Percentiles rank a stretch among this genome's conserved stretches.
phyloP scores from a whole-genome alignment of 2,113 vertebrate genomes.

The Chlorodrepanis virens region DNA sequence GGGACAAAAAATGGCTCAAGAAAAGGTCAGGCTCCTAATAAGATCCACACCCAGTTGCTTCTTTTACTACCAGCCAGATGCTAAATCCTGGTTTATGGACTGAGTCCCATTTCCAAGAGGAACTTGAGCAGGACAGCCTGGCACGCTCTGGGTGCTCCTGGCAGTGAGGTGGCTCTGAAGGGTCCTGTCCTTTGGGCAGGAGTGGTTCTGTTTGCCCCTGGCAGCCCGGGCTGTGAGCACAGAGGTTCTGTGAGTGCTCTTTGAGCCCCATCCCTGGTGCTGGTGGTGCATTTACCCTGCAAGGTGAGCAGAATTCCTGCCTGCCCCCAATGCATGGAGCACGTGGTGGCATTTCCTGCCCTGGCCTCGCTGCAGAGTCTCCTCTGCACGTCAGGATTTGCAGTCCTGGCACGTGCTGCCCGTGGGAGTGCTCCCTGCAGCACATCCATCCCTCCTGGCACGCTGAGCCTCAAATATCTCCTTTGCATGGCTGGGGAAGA shows the following conservation, averaged over 20 bases:
- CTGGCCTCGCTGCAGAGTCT: not conserved
- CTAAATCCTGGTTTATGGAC: not conserved
- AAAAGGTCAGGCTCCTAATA: not conserved
- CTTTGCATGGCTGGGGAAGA: slow-evolving; percentile 11
- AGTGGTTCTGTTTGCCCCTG: not conserved
- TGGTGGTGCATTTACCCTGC: not conserved
- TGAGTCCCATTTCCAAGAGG: not conserved
- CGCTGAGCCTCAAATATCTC: slow-evolving; percentile 9
- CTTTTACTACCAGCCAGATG: not conserved
- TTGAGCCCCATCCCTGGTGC: not conserved
- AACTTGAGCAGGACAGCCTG: not conserved
- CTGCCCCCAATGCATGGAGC: not conserved
- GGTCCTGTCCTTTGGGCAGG: not conserved
- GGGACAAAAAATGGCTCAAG: not conserved
- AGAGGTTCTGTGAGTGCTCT: not conserved
- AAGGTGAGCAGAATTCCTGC: not conserved
- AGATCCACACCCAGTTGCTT: not conserved
- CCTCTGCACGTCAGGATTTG: not conserved
- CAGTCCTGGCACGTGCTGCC: not conserved
- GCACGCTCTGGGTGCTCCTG: not conserved
- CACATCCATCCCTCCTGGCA: not conserved
- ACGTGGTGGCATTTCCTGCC: not conserved
- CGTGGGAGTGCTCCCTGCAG: not conserved
- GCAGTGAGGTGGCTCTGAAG: not conserved
- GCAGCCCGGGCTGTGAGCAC: not conserved